Conservation (phyloP, 2,888 invertebrate genomes). For the Polydrusus tereticollis region DNA sequence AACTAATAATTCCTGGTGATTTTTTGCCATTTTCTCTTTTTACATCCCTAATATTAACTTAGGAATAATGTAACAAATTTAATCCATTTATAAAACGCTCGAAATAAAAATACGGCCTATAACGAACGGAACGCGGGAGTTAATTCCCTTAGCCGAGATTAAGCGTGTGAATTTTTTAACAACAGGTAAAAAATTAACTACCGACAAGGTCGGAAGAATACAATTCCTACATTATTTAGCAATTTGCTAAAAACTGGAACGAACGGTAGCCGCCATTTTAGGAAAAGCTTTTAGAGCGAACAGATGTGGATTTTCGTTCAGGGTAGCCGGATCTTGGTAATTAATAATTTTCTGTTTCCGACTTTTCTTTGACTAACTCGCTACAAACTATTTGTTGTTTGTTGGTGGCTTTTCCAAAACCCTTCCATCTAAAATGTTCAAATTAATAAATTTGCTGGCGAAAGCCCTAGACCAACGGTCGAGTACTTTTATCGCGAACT, state of each 20-base stretch:
- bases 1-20: too few relatives aligned
- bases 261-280: not conserved
- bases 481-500: too few relatives aligned
- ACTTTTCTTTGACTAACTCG: not conserved
- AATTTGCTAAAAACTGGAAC: constrained; percentile 1
- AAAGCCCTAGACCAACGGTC: too few relatives aligned
- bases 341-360: constrained; percentile 2
- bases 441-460: too few relatives aligned
- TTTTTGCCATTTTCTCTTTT: too few relatives aligned
- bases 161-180: constrained; percentile 8
- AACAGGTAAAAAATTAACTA: constrained; percentile 12
- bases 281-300: constrained; percentile 9
- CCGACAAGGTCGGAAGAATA: constrained; percentile 3
- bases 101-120: not conserved
- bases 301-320: not conserved
- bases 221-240: constrained; percentile 10
- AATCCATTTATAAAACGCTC: not conserved
- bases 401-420: too few relatives aligned
- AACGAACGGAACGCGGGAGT: not conserved
- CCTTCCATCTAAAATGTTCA: too few relatives aligned
- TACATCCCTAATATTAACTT: too few relatives aligned
- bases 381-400: not conserved
- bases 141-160: constrained; percentile 16
- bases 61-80: not conserved
- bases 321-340: not conserved